Conservation (phyloP, 2,797 vertebrate species). For the Alauda arvensis region DNA sequence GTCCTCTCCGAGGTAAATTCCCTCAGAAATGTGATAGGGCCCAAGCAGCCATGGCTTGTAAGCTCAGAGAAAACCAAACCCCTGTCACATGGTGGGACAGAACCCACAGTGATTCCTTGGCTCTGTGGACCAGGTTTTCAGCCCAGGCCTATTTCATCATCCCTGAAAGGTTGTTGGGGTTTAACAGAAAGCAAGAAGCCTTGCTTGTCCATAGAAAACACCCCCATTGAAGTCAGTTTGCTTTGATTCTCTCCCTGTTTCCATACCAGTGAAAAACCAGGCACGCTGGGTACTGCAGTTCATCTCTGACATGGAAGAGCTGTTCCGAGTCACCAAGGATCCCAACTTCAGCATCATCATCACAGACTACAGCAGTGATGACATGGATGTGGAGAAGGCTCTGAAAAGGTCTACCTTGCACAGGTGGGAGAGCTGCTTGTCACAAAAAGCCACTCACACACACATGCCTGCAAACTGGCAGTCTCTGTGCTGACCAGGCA, state of each 20-base stretch:
- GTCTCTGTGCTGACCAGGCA: neutral
- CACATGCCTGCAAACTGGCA: neutral
- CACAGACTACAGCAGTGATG: conserved; percentile 87
- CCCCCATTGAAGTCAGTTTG: neutral
- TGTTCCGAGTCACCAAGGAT: conserved; percentile 80
- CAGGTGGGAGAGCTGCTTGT: conserved; percentile 68
- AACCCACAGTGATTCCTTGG: neutral
- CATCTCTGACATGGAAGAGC: conserved; percentile 87
- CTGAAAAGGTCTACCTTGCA: conserved; percentile 79
- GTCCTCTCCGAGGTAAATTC: neutral
- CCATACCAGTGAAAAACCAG: conserved; percentile 88
- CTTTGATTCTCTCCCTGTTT: neutral
- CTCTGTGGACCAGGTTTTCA: neutral
- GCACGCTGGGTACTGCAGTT: conserved; percentile 92
- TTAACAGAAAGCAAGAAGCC: neutral
- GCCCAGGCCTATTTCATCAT: neutral
- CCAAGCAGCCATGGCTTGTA: neutral
- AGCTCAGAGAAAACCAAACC: neutral
- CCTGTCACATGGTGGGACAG: neutral
- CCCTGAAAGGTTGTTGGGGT: neutral
- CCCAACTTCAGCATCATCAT: conserved; percentile 87
- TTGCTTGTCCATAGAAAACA: neutral
- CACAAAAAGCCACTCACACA: neutral
- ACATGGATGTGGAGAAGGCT: conserved; percentile 85
- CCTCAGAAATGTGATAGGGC: neutral